Conservation (phyloP, 1,140 invertebrate genomes). For the Doryteuthis pealeii region DNA sequence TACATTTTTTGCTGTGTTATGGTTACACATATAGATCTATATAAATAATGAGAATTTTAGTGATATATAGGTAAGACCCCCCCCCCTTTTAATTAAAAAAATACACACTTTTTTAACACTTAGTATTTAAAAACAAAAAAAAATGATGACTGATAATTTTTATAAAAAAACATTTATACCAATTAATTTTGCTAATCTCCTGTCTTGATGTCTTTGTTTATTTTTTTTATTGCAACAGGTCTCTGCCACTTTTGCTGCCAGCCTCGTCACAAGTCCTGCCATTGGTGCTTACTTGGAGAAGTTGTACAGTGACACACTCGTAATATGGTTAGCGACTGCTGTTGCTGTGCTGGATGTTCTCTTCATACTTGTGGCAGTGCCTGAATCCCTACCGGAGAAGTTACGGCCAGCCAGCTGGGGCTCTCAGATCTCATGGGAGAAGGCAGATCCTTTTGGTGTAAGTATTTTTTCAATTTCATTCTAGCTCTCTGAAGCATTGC, state of each 20-base stretch:
- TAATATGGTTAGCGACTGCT: slow-evolving; percentile 90
- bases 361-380: slow-evolving; percentile 96
- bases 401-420: slow-evolving; percentile 53
- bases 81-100: no score
- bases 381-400: slow-evolving; percentile 91
- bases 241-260: slow-evolving; percentile 98
- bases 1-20: no score
- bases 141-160: no score
- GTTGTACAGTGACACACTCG: slow-evolving; percentile 86
- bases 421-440: slow-evolving; percentile 71
- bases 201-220: not conserved
- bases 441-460: slow-evolving; percentile 95
- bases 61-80: no score
- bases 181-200: no score
- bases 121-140: no score
- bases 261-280: slow-evolving; percentile 94
- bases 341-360: slow-evolving; percentile 95
- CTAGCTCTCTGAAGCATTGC: no score
- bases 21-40: no score
- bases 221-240: slow-evolving; percentile 62
- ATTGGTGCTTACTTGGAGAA: slow-evolving; percentile 91
- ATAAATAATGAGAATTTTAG: no score
- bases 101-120: no score
- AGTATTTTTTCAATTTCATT: slow-evolving; percentile 42
- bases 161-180: no score